Evolutionary conservation across 2,113 vertebrate genomes (phyloP), one percentile per base, ranked within the genome.

Genomic region (Ramphastos sulfuratus): DNA sequence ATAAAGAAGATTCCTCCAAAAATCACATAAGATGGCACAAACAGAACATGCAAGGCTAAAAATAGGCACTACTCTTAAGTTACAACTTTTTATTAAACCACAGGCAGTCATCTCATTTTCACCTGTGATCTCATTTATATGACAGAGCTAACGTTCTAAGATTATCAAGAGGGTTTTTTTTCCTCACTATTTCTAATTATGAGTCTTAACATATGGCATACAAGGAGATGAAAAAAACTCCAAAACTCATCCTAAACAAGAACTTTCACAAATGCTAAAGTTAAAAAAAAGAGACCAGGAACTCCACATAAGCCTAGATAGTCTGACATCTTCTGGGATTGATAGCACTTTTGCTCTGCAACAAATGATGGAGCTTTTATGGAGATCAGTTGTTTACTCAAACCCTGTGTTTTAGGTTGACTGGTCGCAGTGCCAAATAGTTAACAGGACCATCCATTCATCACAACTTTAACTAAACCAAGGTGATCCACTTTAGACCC

Each of bases 221-320:
- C 0, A 1, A 42, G 8, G 6, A 3, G 2, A 2, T 5, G 18
- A 16, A 35, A 52, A 8, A 39, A n/a, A 66, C 76, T 3, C 8
- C 18, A 88, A 55, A 90, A 54, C 6, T 4, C 28, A 89, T 25
- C 20, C 16, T 58, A 76, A 90, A 58, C 50, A 88, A 25, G 39
- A 94, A 72, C 12, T 79, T 78, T 44, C 69, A 33, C 19, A 87
- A 72, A 75, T 20, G 20, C 11, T 64, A 78, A 90, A 82, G 13
- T 17, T 3, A 21, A 46, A 58, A 66, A 25, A 52, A 20, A 52
- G 2, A 52, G 2, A 44, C 52, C 5, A 52, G n/a, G 33, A 71
- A 54, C 67, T 24, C n/a, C n/a, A 54, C 4, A 86, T 15, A 89
- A 48, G 48, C 69, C 81, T 56, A 11, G 42, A 55, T 46, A 56